phyloP scores from a whole-genome alignment of 2,888 invertebrate genomes.

The Agriopis marginaria region DNA sequence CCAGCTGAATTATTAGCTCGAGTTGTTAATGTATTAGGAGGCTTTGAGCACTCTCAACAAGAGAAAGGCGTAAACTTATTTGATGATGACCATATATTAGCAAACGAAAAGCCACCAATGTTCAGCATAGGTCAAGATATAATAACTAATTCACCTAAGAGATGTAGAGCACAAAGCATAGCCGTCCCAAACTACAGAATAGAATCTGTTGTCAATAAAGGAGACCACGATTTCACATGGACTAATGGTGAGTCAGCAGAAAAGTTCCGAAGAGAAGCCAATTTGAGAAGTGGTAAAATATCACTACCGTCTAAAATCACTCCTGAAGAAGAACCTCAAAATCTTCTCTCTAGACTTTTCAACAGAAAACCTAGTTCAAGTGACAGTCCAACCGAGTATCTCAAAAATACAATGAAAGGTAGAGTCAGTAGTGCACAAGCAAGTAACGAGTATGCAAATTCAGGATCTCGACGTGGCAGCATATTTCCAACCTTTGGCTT shows the following conservation, averaged over 20 bases:
- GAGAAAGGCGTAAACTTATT: slow-evolving; percentile 89
- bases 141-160: slow-evolving; percentile 69
- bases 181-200: slow-evolving; percentile 80
- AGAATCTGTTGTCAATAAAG: slow-evolving; percentile 69
- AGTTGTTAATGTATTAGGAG: slow-evolving; percentile 92
- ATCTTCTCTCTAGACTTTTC: slow-evolving; percentile 68
- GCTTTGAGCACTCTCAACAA: slow-evolving; percentile 79
- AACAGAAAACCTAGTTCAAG: slow-evolving; percentile 65
- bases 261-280: slow-evolving; percentile 85
- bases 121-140: slow-evolving; percentile 86
- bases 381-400: slow-evolving; percentile 71
- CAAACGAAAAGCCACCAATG: slow-evolving; percentile 87
- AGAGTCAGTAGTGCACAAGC: slow-evolving; percentile 65
- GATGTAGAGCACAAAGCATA: slow-evolving; percentile 89
- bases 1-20: slow-evolving; percentile 92
- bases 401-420: slow-evolving; percentile 72
- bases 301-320: slow-evolving; percentile 69
- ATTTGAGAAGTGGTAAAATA: slow-evolving; percentile 75
- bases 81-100: slow-evolving; percentile 90
- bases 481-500: slow-evolving; percentile 71
- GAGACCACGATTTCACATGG: slow-evolving; percentile 88
- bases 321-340: slow-evolving; percentile 57
- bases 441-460: slow-evolving; percentile 60
- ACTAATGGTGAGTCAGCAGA: slow-evolving; percentile 88
- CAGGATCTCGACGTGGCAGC: slow-evolving; percentile 69